Evolutionary conservation across 2,113 vertebrate genomes (phyloP).

Genomic region (Sphyrna mokarran): DNA sequence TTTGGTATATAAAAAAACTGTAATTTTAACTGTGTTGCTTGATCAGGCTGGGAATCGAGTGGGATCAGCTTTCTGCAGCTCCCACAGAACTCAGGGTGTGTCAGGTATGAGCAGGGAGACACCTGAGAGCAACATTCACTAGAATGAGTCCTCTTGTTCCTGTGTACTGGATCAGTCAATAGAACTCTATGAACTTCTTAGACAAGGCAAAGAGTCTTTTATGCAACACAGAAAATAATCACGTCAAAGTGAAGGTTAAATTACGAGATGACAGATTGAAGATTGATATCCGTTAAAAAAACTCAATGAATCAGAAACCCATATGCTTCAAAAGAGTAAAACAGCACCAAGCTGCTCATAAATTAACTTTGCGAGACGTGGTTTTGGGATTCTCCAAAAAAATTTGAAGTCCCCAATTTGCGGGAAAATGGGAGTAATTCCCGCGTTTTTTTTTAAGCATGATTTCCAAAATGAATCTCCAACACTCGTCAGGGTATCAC

Average conservation of each 20-base stretch:
- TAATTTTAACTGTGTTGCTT: background rate
- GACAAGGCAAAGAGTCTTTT: background rate
- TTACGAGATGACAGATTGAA: conserved; percentile 11
- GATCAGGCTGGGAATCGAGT: background rate
- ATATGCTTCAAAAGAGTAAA: background rate
- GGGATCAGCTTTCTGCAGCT: background rate
- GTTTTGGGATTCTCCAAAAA: too few relatives aligned
- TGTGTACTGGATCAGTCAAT: conserved; percentile 24
- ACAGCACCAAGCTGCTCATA: background rate
- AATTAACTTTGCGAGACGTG: background rate
- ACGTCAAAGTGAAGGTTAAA: background rate
- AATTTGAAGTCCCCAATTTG: too few relatives aligned
- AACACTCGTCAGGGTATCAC: too few relatives aligned
- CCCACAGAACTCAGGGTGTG: background rate
- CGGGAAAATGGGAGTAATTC: too few relatives aligned
- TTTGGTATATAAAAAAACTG: background rate
- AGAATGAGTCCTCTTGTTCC: background rate
- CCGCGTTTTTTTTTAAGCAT: too few relatives aligned
- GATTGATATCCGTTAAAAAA: background rate
- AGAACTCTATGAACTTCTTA: background rate
- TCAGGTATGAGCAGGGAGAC: background rate
- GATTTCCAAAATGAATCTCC: too few relatives aligned
- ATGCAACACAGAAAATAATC: background rate
- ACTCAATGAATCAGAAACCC: background rate
- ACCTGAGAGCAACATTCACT: background rate